phyloP scores from a whole-genome alignment of 1,140 invertebrate species.

The Bombus difficillimus region DNA sequence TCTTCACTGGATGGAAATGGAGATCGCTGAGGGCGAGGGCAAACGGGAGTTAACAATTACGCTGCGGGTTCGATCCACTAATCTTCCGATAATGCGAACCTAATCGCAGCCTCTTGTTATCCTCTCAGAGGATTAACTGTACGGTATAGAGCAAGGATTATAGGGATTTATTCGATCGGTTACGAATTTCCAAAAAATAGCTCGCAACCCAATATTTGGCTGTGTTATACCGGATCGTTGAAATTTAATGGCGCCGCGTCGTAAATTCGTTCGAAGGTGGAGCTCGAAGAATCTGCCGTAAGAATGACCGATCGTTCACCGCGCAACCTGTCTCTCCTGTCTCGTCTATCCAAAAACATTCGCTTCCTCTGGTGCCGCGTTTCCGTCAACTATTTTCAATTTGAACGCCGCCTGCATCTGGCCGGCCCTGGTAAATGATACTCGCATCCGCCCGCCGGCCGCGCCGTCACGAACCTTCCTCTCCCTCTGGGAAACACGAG shows the following conservation, averaged over 20 bases:
- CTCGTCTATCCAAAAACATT: conserved; percentile 1
- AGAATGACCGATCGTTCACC: neutral
- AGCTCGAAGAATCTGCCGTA: neutral
- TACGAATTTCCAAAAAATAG: conserved; percentile 20
- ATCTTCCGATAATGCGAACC: conserved; percentile 25
- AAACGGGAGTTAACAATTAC: conserved; percentile 18
- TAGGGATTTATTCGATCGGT: conserved; percentile 7
- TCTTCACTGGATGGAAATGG: neutral
- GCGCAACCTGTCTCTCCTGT: no score
- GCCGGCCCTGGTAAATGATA: neutral
- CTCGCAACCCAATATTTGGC: neutral
- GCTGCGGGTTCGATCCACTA: neutral
- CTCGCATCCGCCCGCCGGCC: conserved; percentile 6
- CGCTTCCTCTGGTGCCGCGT: neutral
- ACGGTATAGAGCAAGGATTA: conserved; percentile 41
- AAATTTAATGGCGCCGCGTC: neutral
- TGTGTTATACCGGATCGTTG: neutral
- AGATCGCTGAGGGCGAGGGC: neutral
- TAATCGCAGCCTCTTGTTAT: conserved; percentile 35
- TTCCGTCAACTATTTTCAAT: conserved; percentile 26
- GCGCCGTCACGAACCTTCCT: conserved; percentile 6
- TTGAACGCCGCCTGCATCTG: conserved; percentile 8
- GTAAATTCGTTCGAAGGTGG: neutral
- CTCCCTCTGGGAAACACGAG: conserved; percentile 28
- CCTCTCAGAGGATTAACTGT: conserved; percentile 36